phyloP scores from a whole-genome alignment of 2,113 vertebrate genomes.

The Epinephelus fuscoguttatus region DNA sequence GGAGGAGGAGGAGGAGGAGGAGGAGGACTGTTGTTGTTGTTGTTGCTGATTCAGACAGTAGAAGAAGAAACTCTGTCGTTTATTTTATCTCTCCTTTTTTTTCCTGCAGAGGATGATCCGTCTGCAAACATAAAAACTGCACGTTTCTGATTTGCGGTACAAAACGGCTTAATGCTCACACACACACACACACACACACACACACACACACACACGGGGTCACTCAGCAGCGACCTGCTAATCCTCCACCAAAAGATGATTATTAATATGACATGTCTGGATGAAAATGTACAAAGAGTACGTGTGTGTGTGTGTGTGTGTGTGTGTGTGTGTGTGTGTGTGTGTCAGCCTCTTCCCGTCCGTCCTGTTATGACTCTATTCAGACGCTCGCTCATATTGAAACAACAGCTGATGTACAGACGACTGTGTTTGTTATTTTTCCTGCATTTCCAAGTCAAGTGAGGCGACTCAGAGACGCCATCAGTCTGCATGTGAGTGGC shows the following conservation, averaged over 20 bases:
- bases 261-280: constrained; percentile 62
- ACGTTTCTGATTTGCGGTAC: constrained; percentile 29
- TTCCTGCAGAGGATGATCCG: constrained; percentile 52
- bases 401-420: background rate
- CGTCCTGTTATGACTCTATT: background rate
- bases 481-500: background rate
- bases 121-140: constrained; percentile 33
- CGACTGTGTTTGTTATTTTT: background rate
- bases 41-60: constrained; percentile 25
- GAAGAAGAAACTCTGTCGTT: constrained; percentile 41
- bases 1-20: constrained; percentile 26
- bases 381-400: background rate
- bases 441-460: background rate
- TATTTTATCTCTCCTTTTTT: background rate
- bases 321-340: background rate
- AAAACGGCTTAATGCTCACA: constrained; percentile 44
- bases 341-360: background rate
- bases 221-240: constrained; percentile 46
- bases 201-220: constrained; percentile 13
- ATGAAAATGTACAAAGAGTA: constrained; percentile 21
- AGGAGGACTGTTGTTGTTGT: constrained; percentile 51
- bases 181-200: constrained; percentile 14
- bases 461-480: background rate
- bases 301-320: background rate
- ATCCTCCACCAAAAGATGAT: constrained; percentile 72